phyloP scores from a whole-genome alignment of 2,888 invertebrate species.

The Oxytorus armatus region DNA sequence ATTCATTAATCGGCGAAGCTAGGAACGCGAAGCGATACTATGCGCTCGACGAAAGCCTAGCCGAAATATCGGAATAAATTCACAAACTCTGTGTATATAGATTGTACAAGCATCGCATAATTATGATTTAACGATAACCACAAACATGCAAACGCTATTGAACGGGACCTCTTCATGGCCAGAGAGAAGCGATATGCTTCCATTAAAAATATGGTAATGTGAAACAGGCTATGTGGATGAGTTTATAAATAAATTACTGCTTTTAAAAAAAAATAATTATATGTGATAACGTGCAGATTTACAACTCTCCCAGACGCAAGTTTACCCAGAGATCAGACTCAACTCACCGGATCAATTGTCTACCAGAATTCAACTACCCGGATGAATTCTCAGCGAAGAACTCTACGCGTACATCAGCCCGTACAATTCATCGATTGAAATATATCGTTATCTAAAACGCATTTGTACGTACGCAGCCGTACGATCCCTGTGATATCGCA shows the following conservation, averaged over 20 bases:
- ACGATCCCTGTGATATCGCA: not conserved
- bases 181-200: not conserved
- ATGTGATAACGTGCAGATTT: too few relatives aligned
- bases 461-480: slow-evolving; percentile 12
- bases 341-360: too few relatives aligned
- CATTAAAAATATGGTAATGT: not conserved
- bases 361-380: too few relatives aligned
- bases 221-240: not conserved
- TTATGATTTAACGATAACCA: not conserved
- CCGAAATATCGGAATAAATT: not conserved
- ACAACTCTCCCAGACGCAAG: too few relatives aligned
- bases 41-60: not conserved
- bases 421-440: slow-evolving; percentile 56
- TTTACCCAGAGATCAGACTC: too few relatives aligned
- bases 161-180: not conserved
- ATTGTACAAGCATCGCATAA: not conserved
- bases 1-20: slow-evolving; percentile 14
- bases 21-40: not conserved
- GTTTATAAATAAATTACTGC: slow-evolving; percentile 2
- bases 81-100: not conserved
- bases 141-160: too few relatives aligned
- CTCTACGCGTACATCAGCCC: too few relatives aligned
- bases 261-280: too few relatives aligned
- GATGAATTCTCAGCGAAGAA: too few relatives aligned
- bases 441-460: slow-evolving; percentile 48